These are phyloP conservation scores for Acanthoscelides obtectus DNA, from an alignment of 2,888 invertebrate species.

Conservation along the genomic window DNA sequence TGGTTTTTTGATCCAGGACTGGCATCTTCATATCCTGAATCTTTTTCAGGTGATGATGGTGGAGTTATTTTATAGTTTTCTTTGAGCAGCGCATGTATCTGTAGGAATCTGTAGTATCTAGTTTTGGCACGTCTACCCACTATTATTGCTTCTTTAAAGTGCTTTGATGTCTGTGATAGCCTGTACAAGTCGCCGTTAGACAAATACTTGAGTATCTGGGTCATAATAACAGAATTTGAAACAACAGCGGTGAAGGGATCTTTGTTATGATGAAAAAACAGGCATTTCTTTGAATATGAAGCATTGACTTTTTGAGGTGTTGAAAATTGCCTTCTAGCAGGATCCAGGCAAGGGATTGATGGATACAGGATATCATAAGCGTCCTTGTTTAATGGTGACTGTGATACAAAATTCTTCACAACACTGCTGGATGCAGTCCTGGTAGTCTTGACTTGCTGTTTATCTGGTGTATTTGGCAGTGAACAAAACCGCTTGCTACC, in stretches of 20 bases:
- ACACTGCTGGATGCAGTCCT: conserved; percentile 21
- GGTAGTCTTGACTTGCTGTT: no score
- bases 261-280: conserved; percentile 25
- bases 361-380: no score
- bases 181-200: conserved; percentile 38
- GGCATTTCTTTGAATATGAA: conserved; percentile 31
- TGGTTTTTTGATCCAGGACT: no score
- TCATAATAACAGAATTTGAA: conserved; percentile 33
- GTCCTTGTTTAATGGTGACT: no score
- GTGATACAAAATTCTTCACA: conserved; percentile 28
- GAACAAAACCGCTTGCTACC: conserved; percentile 11
- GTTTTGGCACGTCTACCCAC: conserved; percentile 19
- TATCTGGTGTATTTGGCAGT: conserved; percentile 26
- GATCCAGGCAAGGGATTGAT: conserved; percentile 25
- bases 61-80: no score
- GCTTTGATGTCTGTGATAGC: no score
- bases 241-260: conserved; percentile 23
- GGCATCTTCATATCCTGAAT: no score
- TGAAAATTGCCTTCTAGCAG: conserved; percentile 18
- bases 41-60: no score
- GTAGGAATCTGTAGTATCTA: conserved; percentile 26
- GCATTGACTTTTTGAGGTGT: conserved; percentile 30
- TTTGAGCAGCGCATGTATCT: conserved; percentile 27
- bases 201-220: conserved; percentile 34
- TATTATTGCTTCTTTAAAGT: no score